Evolutionary conservation across 2,888 invertebrate species (phyloP), one percentile per base, ranked within the genome.

Genomic region (Neria commutata): DNA sequence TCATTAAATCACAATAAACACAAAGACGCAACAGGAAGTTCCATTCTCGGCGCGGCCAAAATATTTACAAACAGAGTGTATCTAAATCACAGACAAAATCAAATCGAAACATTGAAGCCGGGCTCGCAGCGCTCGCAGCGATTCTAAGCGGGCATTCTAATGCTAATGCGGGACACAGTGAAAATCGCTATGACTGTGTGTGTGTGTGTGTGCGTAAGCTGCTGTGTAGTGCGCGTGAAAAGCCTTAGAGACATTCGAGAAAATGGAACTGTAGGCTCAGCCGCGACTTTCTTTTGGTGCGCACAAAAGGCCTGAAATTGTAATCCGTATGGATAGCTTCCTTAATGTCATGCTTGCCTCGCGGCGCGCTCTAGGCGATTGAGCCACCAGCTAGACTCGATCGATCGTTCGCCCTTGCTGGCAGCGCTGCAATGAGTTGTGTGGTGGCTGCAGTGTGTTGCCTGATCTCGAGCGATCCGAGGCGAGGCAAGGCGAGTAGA

Each of bases 281-380:
- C n/a, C 37, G 37, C n/a, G 8, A 14, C 37, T n/a, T n/a, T n/a
- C 37, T 37, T 37, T 37, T n/a, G 11, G 29, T 21, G 29, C 10
- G 10, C 8, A 33, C 6, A 21, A 58, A 29, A 14, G 51, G 21
- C 23, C 6, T 6, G 11, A 29, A 29, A 29, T 29, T 29, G 19
- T 56, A 57, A 63, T 51, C 60, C 54, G 57, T 63, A 67, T 61
- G 61, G 58, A 64, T 61, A 64, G 56, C 65, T 64, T 65, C 56
- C 62, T 58, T 63, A 65, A 67, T 65, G 61, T 49, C 54, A 48
- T 56, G 59, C 54, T 54, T 11, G 5, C 19, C 21, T 42, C 19
- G 4, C 19, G 42, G 3, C 21, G 21, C 17, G 21, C 4, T 19
- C 19, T 19, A 21, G 17, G 42, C 14, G 42, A 8, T 14, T 42